These are phyloP conservation scores for Hydropsyche betteni DNA, from an alignment of 2,888 invertebrate species.

Conservation along the genomic window DNA sequence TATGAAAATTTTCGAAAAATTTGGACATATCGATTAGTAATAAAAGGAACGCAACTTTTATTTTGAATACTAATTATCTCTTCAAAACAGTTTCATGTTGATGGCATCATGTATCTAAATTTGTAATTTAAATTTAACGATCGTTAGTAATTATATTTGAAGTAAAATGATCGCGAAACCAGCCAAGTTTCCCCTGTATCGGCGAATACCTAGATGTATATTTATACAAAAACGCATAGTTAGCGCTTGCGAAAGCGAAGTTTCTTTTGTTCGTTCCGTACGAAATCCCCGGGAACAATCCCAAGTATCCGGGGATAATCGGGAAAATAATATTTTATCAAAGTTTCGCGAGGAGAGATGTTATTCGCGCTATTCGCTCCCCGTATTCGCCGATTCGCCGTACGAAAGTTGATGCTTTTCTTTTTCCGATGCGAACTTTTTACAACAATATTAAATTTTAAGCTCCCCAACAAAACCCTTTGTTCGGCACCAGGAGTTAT, in stretches of 20 bases:
- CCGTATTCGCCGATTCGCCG: constrained; percentile 1
- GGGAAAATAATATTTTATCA: constrained; percentile 43
- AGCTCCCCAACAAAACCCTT: no score
- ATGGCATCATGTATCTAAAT: no score
- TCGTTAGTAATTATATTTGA: not conserved
- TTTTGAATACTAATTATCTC: no score
- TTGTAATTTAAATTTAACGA: not conserved
- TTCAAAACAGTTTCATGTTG: no score
- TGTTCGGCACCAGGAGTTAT: no score
- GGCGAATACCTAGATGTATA: not conserved
- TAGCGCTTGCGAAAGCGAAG: constrained; percentile 26
- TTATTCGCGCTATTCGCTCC: constrained; percentile 24
- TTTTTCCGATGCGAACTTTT: not conserved
- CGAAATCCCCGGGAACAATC: constrained; percentile 42
- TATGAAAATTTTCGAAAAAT: no score
- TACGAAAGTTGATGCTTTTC: constrained; percentile 12
- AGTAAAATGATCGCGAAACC: no score
- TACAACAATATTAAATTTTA: no score
- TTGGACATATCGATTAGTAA: no score
- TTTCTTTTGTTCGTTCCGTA: constrained; percentile 37
- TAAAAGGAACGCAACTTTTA: no score
- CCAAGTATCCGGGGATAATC: constrained; percentile 41
- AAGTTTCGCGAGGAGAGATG: constrained; percentile 30
- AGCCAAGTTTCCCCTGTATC: no score
- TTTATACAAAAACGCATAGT: constrained; percentile 30